These are phyloP conservation scores for Oreotrochilus melanogaster DNA, from an alignment of 2,113 vertebrate genomes.

Conservation along the genomic window DNA sequence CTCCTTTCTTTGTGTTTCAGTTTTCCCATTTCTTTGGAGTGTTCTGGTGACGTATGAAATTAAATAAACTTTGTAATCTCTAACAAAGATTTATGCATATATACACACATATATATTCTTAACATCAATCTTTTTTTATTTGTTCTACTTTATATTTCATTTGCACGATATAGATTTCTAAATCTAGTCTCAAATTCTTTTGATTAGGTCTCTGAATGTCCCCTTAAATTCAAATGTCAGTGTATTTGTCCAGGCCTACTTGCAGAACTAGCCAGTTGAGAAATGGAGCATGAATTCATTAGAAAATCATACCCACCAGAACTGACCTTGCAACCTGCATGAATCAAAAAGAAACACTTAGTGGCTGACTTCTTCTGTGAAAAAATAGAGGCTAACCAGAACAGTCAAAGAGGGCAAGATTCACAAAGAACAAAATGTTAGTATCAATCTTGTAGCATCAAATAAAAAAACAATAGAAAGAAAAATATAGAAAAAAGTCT, in stretches of 20 bases:
- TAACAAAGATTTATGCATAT: not conserved
- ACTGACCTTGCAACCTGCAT: constrained; percentile 45
- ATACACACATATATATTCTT: not conserved
- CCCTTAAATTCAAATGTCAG: constrained; percentile 20
- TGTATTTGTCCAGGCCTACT: constrained; percentile 21
- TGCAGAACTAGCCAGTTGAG: constrained; percentile 46
- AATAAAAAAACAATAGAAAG: not conserved
- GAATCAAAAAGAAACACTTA: constrained; percentile 20
- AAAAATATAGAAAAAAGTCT: not conserved
- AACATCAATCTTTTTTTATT: not conserved
- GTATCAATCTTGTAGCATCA: not conserved
- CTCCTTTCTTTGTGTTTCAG: not conserved
- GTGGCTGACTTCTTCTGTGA: not conserved
- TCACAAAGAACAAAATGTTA: not conserved
- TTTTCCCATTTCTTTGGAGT: not conserved
- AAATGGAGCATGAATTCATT: constrained; percentile 54
- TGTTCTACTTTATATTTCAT: not conserved
- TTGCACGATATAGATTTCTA: not conserved
- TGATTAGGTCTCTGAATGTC: not conserved
- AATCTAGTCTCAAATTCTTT: not conserved
- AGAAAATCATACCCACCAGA: constrained; percentile 38
- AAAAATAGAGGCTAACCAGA: not conserved
- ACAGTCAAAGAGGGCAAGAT: not conserved
- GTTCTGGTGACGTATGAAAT: not conserved
- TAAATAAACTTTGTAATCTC: not conserved